Evolutionary conservation across 2,888 invertebrate species (phyloP).

Genomic region (Malthinus seriepunctatus): DNA sequence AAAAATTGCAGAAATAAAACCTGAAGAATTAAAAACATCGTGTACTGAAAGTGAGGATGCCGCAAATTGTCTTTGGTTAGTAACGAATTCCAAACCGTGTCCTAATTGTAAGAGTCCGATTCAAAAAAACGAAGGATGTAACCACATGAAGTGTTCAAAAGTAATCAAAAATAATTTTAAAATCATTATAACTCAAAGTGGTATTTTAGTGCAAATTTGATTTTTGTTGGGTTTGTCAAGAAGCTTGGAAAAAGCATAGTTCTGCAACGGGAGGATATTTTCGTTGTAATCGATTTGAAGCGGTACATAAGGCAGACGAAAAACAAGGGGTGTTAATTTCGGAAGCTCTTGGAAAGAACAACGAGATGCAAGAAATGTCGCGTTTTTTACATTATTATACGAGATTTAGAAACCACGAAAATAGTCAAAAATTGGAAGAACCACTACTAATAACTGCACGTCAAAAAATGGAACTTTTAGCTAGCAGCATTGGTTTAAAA

Average conservation of each 20-base stretch:
- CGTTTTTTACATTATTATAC: conserved; percentile 69
- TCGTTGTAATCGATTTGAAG: conserved; percentile 64
- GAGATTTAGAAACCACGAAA: conserved; percentile 67
- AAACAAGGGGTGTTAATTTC: conserved; percentile 60
- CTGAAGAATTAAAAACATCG: conserved; percentile 61
- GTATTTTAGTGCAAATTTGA: conserved; percentile 67
- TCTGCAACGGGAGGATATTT: conserved; percentile 73
- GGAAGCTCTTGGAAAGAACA: conserved; percentile 63
- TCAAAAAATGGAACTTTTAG: conserved; percentile 65
- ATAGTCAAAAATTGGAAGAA: conserved; percentile 66
- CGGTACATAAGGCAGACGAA: conserved; percentile 65
- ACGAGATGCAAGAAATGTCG: conserved; percentile 64
- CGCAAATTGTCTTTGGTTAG: conserved; percentile 69
- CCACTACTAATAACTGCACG: conserved; percentile 61
- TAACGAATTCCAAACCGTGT: conserved; percentile 71
- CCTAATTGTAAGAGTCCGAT: conserved; percentile 73
- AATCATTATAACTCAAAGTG: background rate
- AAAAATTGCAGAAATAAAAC: conserved; percentile 66
- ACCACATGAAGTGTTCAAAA: conserved; percentile 74
- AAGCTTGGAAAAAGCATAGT: conserved; percentile 71
- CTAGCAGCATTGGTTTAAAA: conserved; percentile 56
- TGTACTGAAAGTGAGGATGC: conserved; percentile 63
- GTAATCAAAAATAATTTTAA: conserved; percentile 45
- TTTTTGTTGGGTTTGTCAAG: conserved; percentile 74
- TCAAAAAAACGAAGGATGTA: conserved; percentile 73